Base-by-base conservation (phyloP, 2,113 vertebrate species). In the Ploceus nigricollis region DNA sequence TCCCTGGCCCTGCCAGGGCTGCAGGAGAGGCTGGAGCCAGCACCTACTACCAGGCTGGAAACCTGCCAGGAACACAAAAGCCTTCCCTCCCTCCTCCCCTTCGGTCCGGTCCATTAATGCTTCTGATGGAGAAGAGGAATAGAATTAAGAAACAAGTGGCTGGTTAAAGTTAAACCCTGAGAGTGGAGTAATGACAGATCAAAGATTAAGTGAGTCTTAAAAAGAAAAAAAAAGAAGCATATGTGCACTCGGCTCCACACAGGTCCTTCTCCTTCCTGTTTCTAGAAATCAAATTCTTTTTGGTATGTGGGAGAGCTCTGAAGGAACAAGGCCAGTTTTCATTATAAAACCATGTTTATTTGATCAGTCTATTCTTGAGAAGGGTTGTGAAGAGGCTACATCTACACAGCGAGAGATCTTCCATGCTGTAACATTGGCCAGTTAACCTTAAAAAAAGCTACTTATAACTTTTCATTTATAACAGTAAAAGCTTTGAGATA, bases 151-250 rank as follows among this genome's bases (percentile, higher is more conserved):
- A 95, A 93, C 84, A 65, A 96, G 82, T 61, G 87, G 80, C 80
- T 96, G 85, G 96, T 97, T 97, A 96, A 97, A 96, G 70, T 94
- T 96, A 97, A 97, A 97, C 96, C 92, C 63, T 60, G 65, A 94
- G 64, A 97, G 89, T 16, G 45, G 56, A 57, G 25, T 70, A 96
- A 93, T 72, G 82, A 93, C 87, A 96, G 96, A 97, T 69, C 89
- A 97, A 96, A 97, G 96, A 96, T 94, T 94, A 90, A 96, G 75
- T 35, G 83, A 78, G 33, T 30, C 30, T 82, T 78, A 22, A 81
- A 42, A 5, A 24, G 56, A 22, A 82, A 31, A 63, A 27, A 16
- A 33, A 30, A 44, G 24, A 22, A 19, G 9, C 11, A 4, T 39
- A 37, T 9, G 11, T 44, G 54, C 66, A 23, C 57, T 84, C 27